phyloP scores from a whole-genome alignment of 2,888 invertebrate genomes.

The Petrolisthes manimaculis region DNA sequence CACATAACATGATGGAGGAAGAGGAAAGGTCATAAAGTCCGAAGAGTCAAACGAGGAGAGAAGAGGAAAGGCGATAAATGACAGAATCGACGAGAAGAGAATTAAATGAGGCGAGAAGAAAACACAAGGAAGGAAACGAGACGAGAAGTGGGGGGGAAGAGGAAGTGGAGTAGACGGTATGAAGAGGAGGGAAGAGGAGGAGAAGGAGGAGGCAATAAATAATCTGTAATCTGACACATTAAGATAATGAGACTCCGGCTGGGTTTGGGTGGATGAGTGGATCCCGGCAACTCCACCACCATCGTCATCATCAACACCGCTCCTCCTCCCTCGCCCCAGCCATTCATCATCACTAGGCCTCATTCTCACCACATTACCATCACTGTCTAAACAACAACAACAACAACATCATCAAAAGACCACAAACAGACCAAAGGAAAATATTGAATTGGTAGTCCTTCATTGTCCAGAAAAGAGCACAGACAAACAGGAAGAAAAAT shows the following conservation, averaged over 20 bases:
- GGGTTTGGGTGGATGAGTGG: neutral
- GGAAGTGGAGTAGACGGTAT: neutral
- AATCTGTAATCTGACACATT: constrained; percentile 2
- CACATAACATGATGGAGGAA: neutral
- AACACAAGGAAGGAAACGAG: neutral
- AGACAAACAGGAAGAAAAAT: no score
- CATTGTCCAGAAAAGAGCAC: no score
- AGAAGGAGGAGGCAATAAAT: neutral
- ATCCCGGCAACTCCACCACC: neutral
- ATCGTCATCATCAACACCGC: neutral
- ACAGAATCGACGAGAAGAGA: neutral
- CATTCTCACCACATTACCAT: no score
- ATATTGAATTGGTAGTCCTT: no score
- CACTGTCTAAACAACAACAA: no score
- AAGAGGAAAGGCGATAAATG: neutral
- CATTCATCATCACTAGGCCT: neutral
- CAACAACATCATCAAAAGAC: no score
- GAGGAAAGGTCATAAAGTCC: neutral
- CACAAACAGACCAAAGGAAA: no score
- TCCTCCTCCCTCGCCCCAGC: neutral
- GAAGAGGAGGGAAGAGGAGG: neutral
- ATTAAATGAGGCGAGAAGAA: neutral
- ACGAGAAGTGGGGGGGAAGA: neutral
- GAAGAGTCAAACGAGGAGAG: neutral
- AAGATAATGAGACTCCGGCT: neutral